Evolutionary conservation across 2,888 invertebrate genomes (phyloP).

Genomic region (Nomada fucata): DNA sequence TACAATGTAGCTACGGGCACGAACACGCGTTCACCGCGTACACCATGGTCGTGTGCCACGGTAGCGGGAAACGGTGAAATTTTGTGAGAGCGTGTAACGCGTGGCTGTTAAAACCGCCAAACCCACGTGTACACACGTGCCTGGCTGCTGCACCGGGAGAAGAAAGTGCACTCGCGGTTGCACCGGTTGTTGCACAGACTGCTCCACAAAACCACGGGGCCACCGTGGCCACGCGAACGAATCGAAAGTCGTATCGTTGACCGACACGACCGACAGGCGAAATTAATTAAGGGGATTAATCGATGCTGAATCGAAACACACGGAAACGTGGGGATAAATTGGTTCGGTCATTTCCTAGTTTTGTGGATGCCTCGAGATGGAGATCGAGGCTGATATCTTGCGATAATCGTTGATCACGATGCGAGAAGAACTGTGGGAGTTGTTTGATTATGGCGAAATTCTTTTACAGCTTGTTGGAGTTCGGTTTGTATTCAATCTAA

Average conservation of each 20-base stretch:
- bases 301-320: conserved; percentile 33
- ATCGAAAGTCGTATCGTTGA: conserved; percentile 67
- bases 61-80: conserved; percentile 64
- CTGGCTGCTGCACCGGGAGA: conserved; percentile 53
- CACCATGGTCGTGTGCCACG: conserved; percentile 37
- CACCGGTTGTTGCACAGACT: conserved; percentile 72
- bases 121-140: conserved; percentile 67
- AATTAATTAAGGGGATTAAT: conserved; percentile 62
- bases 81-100: conserved; percentile 68
- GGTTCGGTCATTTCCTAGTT: conserved; percentile 8
- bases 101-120: conserved; percentile 66
- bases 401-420: not conserved
- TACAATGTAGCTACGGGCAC: conserved; percentile 16
- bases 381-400: not conserved
- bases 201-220: conserved; percentile 69
- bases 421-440: not conserved
- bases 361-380: not conserved
- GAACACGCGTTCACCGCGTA: not conserved
- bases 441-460: not conserved
- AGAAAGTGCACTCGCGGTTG: conserved; percentile 71
- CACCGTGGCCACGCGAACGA: conserved; percentile 63
- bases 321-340: conserved; percentile 23
- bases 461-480: no score
- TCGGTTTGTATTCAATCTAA: no score
- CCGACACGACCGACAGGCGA: conserved; percentile 37